Evolutionary conservation across 2,888 invertebrate species (phyloP).

Genomic region (Polyommatus icarus): DNA sequence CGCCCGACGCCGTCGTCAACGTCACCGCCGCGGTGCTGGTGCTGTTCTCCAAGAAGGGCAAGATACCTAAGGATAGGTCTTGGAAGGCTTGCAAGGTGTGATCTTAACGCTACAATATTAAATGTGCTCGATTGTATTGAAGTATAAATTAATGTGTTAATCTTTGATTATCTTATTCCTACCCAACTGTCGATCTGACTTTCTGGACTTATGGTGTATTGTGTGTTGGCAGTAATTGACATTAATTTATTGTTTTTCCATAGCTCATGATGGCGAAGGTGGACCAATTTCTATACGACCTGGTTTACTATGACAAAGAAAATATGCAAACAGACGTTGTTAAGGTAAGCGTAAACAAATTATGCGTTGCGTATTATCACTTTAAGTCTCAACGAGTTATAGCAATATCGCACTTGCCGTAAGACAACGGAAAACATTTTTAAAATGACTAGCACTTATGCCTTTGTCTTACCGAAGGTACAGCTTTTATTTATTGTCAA

Average conservation of each 20-base stretch:
- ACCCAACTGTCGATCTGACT: too few relatives aligned
- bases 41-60: constrained; percentile 89
- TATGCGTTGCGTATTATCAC: too few relatives aligned
- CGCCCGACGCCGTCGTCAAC: constrained; percentile 92
- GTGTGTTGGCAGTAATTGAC: not conserved
- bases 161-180: too few relatives aligned
- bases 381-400: too few relatives aligned
- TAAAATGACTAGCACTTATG: too few relatives aligned
- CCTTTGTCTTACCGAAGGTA: too few relatives aligned
- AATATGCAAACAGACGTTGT: constrained; percentile 94
- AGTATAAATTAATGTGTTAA: too few relatives aligned
- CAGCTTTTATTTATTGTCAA: too few relatives aligned
- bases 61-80: constrained; percentile 93
- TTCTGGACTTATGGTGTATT: not conserved
- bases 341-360: constrained; percentile 78
- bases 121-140: not conserved
- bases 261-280: constrained; percentile 92
- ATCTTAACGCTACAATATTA: not conserved
- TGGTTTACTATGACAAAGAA: constrained; percentile 95
- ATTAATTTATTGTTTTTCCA: not conserved
- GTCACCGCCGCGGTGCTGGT: constrained; percentile 94
- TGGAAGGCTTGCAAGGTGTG: constrained; percentile 93
- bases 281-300: constrained; percentile 90
- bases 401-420: too few relatives aligned
- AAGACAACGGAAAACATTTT: too few relatives aligned